Percentiles rank a stretch among this genome's conserved stretches.
phyloP scores from a whole-genome alignment of 2,113 vertebrate genomes.

The Lethenteron camtschaticum region DNA sequence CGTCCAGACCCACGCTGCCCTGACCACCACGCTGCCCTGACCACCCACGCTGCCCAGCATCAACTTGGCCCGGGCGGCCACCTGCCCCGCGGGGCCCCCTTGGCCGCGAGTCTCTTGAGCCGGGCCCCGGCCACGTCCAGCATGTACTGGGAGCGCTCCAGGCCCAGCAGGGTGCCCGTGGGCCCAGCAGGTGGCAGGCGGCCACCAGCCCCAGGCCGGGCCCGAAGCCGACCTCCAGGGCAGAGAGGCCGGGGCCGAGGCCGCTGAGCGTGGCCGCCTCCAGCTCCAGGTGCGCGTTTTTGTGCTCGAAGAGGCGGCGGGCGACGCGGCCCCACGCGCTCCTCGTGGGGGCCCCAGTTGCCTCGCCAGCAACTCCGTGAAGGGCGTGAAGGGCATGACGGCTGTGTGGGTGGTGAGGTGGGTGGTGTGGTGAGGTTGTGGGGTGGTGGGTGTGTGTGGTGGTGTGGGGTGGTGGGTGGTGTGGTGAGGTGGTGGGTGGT shows the following conservation, averaged over 20 bases:
- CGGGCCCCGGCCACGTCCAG: slow-evolving; percentile 16
- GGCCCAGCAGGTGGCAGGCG: slow-evolving; percentile 15
- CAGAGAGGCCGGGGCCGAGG: slow-evolving; percentile 19
- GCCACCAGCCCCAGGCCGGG: slow-evolving; percentile 23
- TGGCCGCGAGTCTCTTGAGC: slow-evolving; percentile 13
- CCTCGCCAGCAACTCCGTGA: slow-evolving; percentile 14
- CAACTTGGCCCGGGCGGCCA: too few relatives aligned
- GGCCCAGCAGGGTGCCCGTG: slow-evolving; percentile 20
- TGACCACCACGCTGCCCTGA: slow-evolving; percentile 17
- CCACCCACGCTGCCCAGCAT: too few relatives aligned
- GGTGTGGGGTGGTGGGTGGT: too few relatives aligned
- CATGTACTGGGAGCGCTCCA: slow-evolving; percentile 31
- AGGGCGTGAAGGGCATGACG: neutral
- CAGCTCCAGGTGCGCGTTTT: slow-evolving; percentile 20
- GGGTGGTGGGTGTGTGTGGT: too few relatives aligned
- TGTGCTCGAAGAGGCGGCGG: slow-evolving; percentile 13
- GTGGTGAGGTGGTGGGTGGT: too few relatives aligned
- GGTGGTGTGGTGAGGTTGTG: too few relatives aligned
- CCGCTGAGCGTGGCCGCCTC: slow-evolving; percentile 19
- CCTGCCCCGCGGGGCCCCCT: too few relatives aligned
- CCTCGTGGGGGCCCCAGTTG: slow-evolving; percentile 20
- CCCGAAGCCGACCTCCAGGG: slow-evolving; percentile 28
- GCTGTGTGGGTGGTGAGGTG: too few relatives aligned
- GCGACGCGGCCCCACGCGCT: slow-evolving; percentile 22
- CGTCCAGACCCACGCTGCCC: slow-evolving; percentile 21